Base-by-base conservation (phyloP, 1,140 invertebrate genomes). In the Riptortus pedestris region DNA sequence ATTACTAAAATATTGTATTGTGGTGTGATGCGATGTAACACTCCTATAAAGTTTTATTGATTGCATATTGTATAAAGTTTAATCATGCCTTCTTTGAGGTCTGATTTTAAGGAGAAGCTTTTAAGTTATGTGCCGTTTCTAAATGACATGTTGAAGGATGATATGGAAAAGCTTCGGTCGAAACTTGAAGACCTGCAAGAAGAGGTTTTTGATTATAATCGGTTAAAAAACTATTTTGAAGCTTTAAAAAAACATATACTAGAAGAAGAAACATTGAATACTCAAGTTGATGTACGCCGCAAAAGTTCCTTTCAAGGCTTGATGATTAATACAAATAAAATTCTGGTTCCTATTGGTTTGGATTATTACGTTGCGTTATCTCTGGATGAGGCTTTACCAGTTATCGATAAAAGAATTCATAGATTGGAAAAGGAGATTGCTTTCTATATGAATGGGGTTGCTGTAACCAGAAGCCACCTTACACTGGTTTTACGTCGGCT, bases 271-370 rank as follows among this genome's bases (percentile, higher is more conserved):
- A 84, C 83, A 16, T 82, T 88, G 33, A 90, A 90, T 72, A 87
- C 87, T 0, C 83, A 90, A 78, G 77, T 91, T 22, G 86, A 91
- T 71, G 70, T 90, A 29, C 88, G 88, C 20, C 85, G 85, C 67
- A 87, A 85, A 73, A 83, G 87, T 55, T 88, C 85, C 68, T 79
- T 88, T 71, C 80, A 88, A 72, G 85, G 85, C 43, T 78, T 81
- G 67, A 83, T 89, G 0, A 74, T 79, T 16, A 79, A 91, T 73
- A 78, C 84, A 59, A 82, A 83, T 0, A 80, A 73, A 27, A 82
- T 92, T 58, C 74, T 86, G 48, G 76, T 92, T n/a, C 80, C 85
- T 70, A 76, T 91, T 69, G 90, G 90, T 12, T 80, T 86, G 65
- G 85, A 86, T 63, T 78, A 85, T 67, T 91, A 80, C 71, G 72